Evolutionary conservation across 2,797 vertebrate genomes (phyloP), one percentile per base, ranked within the genome.

Genomic region (Leuciscus waleckii): DNA sequence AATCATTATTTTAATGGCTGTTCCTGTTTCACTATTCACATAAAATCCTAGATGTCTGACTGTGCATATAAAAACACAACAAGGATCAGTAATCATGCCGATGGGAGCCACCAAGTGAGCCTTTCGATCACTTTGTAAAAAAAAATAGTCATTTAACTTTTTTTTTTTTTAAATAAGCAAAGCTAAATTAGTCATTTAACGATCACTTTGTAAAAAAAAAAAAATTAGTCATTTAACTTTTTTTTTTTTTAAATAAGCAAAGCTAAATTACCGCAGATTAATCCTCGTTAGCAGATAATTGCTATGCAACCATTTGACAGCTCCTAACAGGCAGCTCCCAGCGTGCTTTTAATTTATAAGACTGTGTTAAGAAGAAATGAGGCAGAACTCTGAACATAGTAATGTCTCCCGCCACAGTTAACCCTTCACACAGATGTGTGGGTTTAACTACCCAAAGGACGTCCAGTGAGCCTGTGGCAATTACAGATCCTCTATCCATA

Each of bases 261-360:
- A 79, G 73, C 81, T 83, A 90, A 91, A 87, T 90, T 89, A 88
- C 88, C 63, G 83, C 87, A 56, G 82, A 91, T 92, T 89, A 88
- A 88, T 87, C 81, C 86, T 88, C 41, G 84, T 88, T 87, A 88
- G 81, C 81, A 86, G 86, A 88, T 87, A 88, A 88, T 90, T 88
- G 87, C 83, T 84, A 84, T 86, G 89, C 85, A 80, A 87, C 83
- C 83, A 39, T 86, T 85, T 88, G 86, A 87, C 87, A 88, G 87
- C 77, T 88, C 87, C 68, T 90, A 84, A 86, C 86, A 88, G 81
- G 81, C 75, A 81, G 61, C 79, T 88, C 81, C 51, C 87, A 85
- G 85, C 49, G 21, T 86, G 89, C 83, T 87, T 90, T 90, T 88
- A 85, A 88, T 90, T 87, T 88, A 70, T 86, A 79, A 85, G 58